Conservation (phyloP, 2,113 vertebrate species). For the Leucoraja erinaceus region DNA sequence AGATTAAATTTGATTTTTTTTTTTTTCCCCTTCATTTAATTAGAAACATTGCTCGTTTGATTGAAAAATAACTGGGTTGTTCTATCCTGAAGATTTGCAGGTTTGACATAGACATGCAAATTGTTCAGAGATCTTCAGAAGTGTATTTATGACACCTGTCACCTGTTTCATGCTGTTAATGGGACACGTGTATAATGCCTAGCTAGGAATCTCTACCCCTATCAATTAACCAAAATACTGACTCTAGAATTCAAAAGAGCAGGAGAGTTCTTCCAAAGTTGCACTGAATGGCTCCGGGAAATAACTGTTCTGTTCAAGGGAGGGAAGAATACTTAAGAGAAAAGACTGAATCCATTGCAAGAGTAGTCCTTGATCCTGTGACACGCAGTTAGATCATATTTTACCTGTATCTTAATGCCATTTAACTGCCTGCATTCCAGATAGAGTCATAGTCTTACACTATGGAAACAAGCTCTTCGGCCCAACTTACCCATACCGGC, state of each 20-base stretch:
- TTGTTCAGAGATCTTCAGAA: slow-evolving; percentile 20
- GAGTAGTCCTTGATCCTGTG: background rate
- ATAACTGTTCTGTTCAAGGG: background rate
- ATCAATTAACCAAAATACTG: slow-evolving; percentile 18
- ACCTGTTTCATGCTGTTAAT: slow-evolving; percentile 25
- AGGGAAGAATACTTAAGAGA: background rate
- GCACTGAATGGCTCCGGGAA: background rate
- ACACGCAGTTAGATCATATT: background rate
- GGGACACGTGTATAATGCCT: background rate
- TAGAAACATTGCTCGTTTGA: slow-evolving; percentile 24
- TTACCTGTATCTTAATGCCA: background rate
- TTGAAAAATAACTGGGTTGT: slow-evolving; percentile 28
- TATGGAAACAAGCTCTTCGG: too few relatives aligned
- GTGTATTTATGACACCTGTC: slow-evolving; percentile 26
- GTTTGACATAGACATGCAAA: slow-evolving; percentile 27
- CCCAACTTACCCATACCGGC: too few relatives aligned
- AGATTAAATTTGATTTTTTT: slow-evolving; percentile 25
- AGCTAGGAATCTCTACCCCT: background rate
- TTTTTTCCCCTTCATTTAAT: slow-evolving; percentile 18
- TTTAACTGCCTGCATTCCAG: background rate
- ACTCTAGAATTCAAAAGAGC: background rate
- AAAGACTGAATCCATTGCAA: background rate
- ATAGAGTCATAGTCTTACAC: too few relatives aligned
- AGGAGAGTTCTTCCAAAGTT: background rate
- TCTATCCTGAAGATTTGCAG: slow-evolving; percentile 15